These are phyloP conservation scores for Leucophenga varia DNA, from an alignment of 1,140 invertebrate species.

Conservation along the genomic window DNA sequence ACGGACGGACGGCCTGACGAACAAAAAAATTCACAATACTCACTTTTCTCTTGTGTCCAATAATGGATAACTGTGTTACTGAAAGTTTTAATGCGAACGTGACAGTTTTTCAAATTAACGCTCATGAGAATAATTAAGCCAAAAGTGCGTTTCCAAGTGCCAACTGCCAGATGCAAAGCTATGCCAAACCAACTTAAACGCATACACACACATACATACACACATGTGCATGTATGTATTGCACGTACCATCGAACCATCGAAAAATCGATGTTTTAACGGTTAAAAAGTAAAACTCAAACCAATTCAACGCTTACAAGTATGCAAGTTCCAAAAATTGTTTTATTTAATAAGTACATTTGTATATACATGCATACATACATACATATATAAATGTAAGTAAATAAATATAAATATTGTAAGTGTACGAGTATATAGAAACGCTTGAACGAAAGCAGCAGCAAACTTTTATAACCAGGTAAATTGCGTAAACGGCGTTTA, in stretches of 20 bases:
- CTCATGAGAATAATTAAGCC: constrained; percentile 1
- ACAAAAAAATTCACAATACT: too few species aligned
- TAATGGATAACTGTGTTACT: too few species aligned
- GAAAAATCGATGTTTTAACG: constrained; percentile 3
- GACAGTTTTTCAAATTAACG: not conserved
- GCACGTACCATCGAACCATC: not conserved
- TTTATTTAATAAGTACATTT: not conserved
- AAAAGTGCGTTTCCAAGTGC: constrained; percentile 3
- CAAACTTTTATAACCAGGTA: constrained; percentile 24
- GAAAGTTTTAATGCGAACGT: constrained; percentile 1
- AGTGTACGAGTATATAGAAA: not conserved
- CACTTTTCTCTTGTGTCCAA: too few species aligned
- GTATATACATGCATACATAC: too few species aligned
- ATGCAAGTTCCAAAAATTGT: not conserved
- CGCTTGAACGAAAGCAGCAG: constrained; percentile 13
- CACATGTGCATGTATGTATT: not conserved
- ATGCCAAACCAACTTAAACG: constrained; percentile 4
- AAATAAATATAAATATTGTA: too few species aligned
- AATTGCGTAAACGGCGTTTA: constrained; percentile 19
- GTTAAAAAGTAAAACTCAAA: not conserved
- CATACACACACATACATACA: constrained; percentile 8
- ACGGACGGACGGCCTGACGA: too few species aligned
- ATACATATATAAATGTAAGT: too few species aligned
- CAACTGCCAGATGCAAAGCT: not conserved
- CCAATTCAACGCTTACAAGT: not conserved